Evolutionary conservation across 2,797 vertebrate species (phyloP).

Genomic region (Acropternis orthonyx): DNA sequence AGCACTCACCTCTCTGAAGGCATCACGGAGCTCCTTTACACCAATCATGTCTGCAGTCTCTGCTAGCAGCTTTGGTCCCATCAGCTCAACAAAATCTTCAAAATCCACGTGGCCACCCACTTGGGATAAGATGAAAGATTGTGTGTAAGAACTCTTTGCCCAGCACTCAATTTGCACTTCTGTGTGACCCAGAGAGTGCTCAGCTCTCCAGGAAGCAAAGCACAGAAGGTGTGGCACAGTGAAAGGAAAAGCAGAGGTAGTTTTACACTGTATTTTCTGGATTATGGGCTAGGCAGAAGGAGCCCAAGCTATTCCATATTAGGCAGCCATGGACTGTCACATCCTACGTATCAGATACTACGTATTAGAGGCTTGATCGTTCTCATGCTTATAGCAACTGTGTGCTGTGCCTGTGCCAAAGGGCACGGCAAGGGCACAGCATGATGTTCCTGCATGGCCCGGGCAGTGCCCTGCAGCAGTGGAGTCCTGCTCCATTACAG

Average conservation of each 20-base stretch:
- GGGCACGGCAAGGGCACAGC: not conserved
- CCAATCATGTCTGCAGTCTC: slow-evolving; percentile 99
- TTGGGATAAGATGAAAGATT: slow-evolving; percentile 65
- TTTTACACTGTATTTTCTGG: not conserved
- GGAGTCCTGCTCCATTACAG: not conserved
- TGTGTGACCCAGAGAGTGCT: not conserved
- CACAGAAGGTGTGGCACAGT: not conserved
- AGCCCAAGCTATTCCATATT: not conserved
- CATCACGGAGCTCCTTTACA: slow-evolving; percentile 93
- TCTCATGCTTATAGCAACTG: not conserved
- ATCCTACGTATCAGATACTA: not conserved
- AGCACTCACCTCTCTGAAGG: slow-evolving; percentile 91
- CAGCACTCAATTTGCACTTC: not conserved
- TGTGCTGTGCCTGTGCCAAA: not conserved
- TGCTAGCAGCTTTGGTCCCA: slow-evolving; percentile 96
- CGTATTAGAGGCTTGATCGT: not conserved
- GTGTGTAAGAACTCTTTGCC: not conserved
- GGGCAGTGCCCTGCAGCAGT: not conserved
- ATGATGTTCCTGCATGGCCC: not conserved
- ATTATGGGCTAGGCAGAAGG: not conserved
- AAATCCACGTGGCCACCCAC: slow-evolving; percentile 98
- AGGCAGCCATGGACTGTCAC: not conserved
- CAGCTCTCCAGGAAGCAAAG: not conserved
- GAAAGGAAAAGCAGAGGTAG: not conserved
- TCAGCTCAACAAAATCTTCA: slow-evolving; percentile 97